Conservation (phyloP, 2,888 invertebrate genomes). For the Icerya purchasi region DNA sequence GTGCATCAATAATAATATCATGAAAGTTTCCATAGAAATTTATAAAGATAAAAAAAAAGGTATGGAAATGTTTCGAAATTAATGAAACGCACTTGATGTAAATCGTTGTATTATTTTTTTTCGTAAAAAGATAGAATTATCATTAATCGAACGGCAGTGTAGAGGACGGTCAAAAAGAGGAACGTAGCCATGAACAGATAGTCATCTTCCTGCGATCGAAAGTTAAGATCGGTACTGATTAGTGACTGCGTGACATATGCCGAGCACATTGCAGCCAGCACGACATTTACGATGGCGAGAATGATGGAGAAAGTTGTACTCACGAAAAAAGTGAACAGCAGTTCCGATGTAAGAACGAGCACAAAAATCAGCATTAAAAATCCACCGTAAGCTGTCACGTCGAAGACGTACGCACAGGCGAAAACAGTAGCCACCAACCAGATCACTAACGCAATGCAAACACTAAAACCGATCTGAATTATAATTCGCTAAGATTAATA, state of each 20-base stretch:
- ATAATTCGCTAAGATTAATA: no score
- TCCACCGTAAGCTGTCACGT: not conserved
- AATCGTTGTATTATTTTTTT: no score
- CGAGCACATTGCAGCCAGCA: not conserved
- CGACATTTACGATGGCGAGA: not conserved
- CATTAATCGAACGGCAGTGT: not conserved
- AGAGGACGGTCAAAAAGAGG: not conserved
- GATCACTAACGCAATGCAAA: not conserved
- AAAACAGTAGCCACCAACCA: not conserved
- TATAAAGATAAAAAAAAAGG: no score
- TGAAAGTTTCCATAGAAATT: no score
- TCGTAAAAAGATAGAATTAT: not conserved
- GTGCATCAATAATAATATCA: no score
- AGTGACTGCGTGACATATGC: not conserved
- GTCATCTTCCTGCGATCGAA: not conserved
- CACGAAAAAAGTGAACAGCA: not conserved
- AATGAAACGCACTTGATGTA: no score
- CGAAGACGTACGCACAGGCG: not conserved
- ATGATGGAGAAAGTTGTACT: not conserved
- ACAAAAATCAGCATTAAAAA: not conserved
- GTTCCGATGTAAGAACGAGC: not conserved
- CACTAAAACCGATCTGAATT: not conserved
- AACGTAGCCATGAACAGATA: not conserved
- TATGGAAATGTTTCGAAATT: no score
- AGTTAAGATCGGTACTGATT: not conserved